phyloP scores from a whole-genome alignment of 53 echinoderm and acorn worm genomes.

The Stichopus horrens region DNA sequence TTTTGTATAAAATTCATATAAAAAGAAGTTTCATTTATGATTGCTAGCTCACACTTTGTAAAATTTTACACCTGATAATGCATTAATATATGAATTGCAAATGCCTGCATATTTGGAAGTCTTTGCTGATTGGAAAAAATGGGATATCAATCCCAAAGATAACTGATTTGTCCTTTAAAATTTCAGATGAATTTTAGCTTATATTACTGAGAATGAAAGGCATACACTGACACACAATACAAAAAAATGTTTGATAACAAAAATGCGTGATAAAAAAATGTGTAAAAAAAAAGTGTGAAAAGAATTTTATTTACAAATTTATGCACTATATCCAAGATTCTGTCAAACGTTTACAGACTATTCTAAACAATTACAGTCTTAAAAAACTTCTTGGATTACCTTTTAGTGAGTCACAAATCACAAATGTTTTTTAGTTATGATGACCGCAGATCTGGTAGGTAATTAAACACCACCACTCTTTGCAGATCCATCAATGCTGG shows the following conservation, averaged over 20 bases:
- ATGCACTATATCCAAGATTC: too few relatives aligned
- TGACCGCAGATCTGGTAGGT: too few relatives aligned
- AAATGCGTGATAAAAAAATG: too few relatives aligned
- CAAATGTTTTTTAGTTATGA: too few relatives aligned
- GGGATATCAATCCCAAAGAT: neutral
- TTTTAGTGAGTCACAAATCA: too few relatives aligned
- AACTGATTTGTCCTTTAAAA: neutral
- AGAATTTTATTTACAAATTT: too few relatives aligned
- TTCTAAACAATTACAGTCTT: too few relatives aligned
- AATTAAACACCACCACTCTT: neutral
- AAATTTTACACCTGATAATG: neutral
- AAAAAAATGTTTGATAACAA: too few relatives aligned
- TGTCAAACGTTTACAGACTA: too few relatives aligned
- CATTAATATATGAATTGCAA: neutral
- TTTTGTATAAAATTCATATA: neutral
- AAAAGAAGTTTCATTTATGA: neutral
- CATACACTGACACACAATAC: too few relatives aligned
- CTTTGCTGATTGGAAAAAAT: neutral
- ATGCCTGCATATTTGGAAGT: neutral
- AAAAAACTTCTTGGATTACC: too few relatives aligned
- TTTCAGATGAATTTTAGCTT: slow-evolving; percentile 1
- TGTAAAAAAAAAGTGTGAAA: too few relatives aligned
- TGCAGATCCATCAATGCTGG: neutral
- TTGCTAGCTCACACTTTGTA: neutral
- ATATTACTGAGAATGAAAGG: neutral